These are phyloP conservation scores for Drosophila aldrichi DNA, from an alignment of 2,888 invertebrate species.

Conservation along the genomic window DNA sequence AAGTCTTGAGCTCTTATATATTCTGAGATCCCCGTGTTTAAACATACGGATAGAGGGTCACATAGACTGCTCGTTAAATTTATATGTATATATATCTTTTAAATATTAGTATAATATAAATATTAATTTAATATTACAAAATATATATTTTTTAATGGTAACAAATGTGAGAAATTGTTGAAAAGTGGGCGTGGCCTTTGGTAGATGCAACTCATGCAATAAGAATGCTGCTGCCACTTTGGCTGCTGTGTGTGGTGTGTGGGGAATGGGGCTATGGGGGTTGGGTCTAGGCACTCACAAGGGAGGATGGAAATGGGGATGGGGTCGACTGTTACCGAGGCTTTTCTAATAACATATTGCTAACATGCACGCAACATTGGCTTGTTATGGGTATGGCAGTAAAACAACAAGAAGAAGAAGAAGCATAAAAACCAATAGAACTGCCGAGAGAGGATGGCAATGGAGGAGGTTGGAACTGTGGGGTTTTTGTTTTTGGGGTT, in stretches of 20 bases:
- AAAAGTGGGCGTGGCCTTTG: slow-evolving; percentile 26
- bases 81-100: too few species aligned
- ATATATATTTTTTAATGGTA: not conserved
- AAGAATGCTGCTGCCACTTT: not conserved
- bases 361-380: slow-evolving; percentile 51
- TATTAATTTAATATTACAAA: not conserved
- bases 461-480: too few species aligned
- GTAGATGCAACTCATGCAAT: slow-evolving; percentile 3
- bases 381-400: slow-evolving; percentile 3
- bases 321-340: not conserved
- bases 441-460: not conserved
- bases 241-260: not conserved
- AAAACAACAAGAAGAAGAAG: not conserved
- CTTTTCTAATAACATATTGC: slow-evolving; percentile 59
- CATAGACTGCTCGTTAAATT: too few species aligned
- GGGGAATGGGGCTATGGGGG: too few species aligned
- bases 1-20: too few species aligned
- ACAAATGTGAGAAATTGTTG: not conserved
- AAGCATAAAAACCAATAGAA: slow-evolving; percentile 25
- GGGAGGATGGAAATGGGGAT: too few species aligned
- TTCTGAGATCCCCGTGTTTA: too few species aligned
- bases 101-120: too few species aligned
- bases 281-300: not conserved
- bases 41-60: too few species aligned
- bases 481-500: slow-evolving; percentile 11